Conservation (phyloP, 92 coral and sea anemone species). For the Epizoanthus rinbou region DNA sequence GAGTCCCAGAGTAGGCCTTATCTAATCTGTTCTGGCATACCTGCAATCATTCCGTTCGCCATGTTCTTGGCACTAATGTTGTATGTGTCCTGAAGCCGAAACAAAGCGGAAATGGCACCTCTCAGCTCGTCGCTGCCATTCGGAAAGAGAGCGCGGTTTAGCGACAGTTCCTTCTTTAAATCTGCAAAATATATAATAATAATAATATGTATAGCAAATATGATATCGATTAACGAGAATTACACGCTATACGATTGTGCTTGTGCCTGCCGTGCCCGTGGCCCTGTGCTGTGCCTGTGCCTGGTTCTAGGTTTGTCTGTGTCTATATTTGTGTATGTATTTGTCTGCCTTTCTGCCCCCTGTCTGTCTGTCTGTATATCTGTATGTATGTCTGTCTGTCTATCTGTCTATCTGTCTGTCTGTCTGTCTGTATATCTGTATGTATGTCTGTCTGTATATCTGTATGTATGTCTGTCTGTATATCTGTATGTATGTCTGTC, state of each 20-base stretch:
- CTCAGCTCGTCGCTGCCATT: conserved; percentile 64
- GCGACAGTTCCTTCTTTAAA: conserved; percentile 40
- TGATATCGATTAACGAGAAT: neutral
- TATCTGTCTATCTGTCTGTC: no score
- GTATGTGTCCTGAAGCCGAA: conserved; percentile 90
- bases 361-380: no score
- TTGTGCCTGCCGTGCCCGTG: neutral
- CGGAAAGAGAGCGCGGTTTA: conserved; percentile 60
- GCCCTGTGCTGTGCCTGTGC: neutral
- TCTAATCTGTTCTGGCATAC: conserved; percentile 34
- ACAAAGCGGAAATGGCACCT: conserved; percentile 84
- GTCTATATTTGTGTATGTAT: no score
- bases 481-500: no score
- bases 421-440: no score
- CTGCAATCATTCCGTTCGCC: conserved; percentile 75
- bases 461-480: no score
- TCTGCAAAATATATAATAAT: conserved; percentile 58
- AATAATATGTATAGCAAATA: neutral
- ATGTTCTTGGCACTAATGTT: conserved; percentile 69
- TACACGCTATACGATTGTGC: neutral
- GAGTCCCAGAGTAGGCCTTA: no score
- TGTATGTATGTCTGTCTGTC: no score
- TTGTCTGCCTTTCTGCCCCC: no score
- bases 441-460: no score
- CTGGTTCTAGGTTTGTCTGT: no score